Evolutionary conservation across 2,113 vertebrate species (phyloP), one percentile per base, ranked within the genome.

Genomic region (Vidua macroura): DNA sequence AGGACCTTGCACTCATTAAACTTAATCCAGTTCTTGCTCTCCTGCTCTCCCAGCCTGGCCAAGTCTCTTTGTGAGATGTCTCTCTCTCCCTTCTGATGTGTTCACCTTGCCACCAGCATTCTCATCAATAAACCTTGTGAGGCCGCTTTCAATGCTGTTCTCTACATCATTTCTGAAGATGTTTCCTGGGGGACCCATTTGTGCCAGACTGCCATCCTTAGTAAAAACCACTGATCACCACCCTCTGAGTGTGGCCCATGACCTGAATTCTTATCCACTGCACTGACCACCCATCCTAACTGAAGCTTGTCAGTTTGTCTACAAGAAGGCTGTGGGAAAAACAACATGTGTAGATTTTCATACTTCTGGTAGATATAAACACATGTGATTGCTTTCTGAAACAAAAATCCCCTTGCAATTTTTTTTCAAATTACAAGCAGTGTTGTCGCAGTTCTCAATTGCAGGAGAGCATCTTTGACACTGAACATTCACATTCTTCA

Each of bases 31-130:
- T 7, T 44, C 15, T 30, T 21, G 27, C 28, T 51, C 15, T 13
- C 15, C 21, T 0, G 0, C 27, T 82, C 31, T 24, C 66, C 39
- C 59, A 84, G 59, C 35, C 35, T 60, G 30, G 23, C 37, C 9
- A 10, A 14, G 35, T 64, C 7, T 43, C 73, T 43, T 28, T n/a
- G 27, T 37, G 79, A 73, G 64, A 46, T 11, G 11, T 24, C 10
- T 37, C 39, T 24, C 10, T 37, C 39, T 74, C 58, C 24, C 20
- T 46, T 62, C 77, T 25, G 23, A 73, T 0, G 0, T 10, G 49
- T n/a, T 15, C 21, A 33, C 23, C 15, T 69, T 4, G 3, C 10
- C 44, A 81, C 9, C 11, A 30, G 31, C 35, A n/a, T 63, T n/a
- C 35, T 19, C 44, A 80, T 7, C 53, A 69, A 49, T 37, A 64